phyloP scores from a whole-genome alignment of 2,113 vertebrate species.

The chimpanzee (Pan troglodytes) region NHGRI_mPanTro3-v2.1_pri NC_072415.2:35071501-35072000 shows the following conservation, averaged over 20 bases:
- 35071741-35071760: conserved; percentile 98
- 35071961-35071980: background rate
- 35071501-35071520: background rate
- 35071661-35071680: conserved; percentile 78
- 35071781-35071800: conserved; percentile 94
- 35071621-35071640: conserved; percentile 59
- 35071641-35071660: conserved; percentile 68
- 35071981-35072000: conserved; percentile 48
- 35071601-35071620: conserved; percentile 49
- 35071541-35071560: background rate
- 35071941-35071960: background rate
- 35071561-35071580: background rate
- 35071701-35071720: conserved; percentile 93
- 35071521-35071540: background rate
- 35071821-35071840: conserved; percentile 91
- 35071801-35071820: conserved; percentile 92
- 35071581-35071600: conserved; percentile 47
- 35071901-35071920: conserved; percentile 71
- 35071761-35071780: conserved; percentile 96
- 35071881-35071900: conserved; percentile 80
- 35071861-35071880: conserved; percentile 90
- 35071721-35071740: conserved; percentile 98
- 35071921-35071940: conserved; percentile 58
- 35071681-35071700: conserved; percentile 92
- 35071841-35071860: conserved; percentile 92